These are phyloP conservation scores for Scrobipalpa atriplicella DNA, from an alignment of 2,888 invertebrate genomes.

Conservation along the genomic window DNA sequence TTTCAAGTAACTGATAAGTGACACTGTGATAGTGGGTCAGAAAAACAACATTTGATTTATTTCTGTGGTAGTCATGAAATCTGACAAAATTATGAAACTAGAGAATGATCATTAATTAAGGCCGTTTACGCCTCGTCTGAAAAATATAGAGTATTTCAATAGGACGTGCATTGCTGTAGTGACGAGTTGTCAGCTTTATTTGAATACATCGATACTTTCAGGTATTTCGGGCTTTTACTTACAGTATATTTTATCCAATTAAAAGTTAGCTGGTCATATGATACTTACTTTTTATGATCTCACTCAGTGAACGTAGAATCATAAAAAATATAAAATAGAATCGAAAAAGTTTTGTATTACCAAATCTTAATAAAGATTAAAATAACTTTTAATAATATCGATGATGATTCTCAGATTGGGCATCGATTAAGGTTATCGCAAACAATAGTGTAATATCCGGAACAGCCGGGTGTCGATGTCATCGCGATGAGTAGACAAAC, in stretches of 20 bases:
- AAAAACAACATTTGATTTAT: neutral
- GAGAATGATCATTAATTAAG: neutral
- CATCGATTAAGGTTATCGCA: neutral
- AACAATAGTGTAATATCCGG: slow-evolving; percentile 8
- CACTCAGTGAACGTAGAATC: too few relatives aligned
- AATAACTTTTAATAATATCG: neutral
- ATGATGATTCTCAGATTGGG: neutral
- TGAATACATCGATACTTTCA: too few relatives aligned
- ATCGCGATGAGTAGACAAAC: slow-evolving; percentile 8
- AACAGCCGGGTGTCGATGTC: slow-evolving; percentile 4
- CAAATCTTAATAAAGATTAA: neutral
- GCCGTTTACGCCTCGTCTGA: neutral
- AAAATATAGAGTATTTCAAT: too few relatives aligned
- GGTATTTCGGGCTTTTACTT: too few relatives aligned
- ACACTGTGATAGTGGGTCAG: neutral
- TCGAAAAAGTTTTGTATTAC: too few relatives aligned
- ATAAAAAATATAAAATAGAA: too few relatives aligned
- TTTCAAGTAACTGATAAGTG: neutral
- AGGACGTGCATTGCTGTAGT: too few relatives aligned
- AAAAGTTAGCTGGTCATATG: too few relatives aligned
- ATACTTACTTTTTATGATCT: too few relatives aligned
- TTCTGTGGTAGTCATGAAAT: neutral
- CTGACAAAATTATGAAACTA: neutral
- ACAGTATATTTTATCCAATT: too few relatives aligned
- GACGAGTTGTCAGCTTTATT: too few relatives aligned